Conservation (phyloP, 2,113 vertebrate species). For the Dendrocopos noguchii region DNA sequence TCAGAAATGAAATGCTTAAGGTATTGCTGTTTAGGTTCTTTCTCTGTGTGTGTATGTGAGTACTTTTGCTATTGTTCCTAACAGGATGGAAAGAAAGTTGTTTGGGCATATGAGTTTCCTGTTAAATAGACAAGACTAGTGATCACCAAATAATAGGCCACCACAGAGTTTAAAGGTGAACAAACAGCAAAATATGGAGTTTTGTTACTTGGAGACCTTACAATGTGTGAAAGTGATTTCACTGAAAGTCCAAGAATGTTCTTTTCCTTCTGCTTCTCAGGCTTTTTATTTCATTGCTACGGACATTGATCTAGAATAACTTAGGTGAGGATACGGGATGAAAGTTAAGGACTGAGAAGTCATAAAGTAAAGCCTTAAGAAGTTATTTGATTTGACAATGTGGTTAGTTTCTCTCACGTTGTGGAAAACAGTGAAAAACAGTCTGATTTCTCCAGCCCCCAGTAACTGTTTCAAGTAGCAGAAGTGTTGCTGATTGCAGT, state of each 20-base stretch:
- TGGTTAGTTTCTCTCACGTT: not conserved
- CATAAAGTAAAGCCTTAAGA: not conserved
- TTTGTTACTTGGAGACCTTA: not conserved
- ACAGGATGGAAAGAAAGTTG: not conserved
- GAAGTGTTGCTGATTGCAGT: not conserved
- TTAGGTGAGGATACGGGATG: not conserved
- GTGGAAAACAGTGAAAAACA: not conserved
- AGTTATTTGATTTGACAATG: not conserved
- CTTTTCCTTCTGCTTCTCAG: not conserved
- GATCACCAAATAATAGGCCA: not conserved
- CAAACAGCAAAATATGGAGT: not conserved
- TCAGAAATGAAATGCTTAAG: constrained; percentile 3
- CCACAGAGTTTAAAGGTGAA: not conserved
- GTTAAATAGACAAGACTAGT: constrained; percentile 19
- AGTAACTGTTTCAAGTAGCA: not conserved
- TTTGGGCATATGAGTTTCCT: not conserved
- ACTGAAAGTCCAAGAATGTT: not conserved
- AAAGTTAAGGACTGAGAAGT: not conserved
- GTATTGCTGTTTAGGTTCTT: not conserved
- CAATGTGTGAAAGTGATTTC: not conserved
- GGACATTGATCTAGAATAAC: not conserved
- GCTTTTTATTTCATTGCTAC: not conserved
- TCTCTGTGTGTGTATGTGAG: not conserved
- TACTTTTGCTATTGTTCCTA: not conserved
- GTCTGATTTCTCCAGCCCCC: not conserved